phyloP scores from a whole-genome alignment of 2,797 vertebrate genomes.

The Oceanodroma leucorhoa region DNA sequence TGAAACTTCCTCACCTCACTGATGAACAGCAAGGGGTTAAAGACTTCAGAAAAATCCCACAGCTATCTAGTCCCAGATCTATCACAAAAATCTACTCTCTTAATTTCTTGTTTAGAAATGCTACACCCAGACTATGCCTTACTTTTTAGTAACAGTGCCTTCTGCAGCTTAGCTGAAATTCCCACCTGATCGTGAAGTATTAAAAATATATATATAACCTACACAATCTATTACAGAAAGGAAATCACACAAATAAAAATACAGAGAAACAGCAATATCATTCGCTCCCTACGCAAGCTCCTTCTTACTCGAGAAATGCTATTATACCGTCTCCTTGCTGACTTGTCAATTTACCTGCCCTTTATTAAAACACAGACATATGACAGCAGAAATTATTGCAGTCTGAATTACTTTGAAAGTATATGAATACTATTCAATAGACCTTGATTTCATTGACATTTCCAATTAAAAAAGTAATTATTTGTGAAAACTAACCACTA shows the following conservation, averaged over 20 bases:
- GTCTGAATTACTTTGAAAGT: slow-evolving; percentile 8
- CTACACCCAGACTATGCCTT: not conserved
- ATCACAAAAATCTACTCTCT: not conserved
- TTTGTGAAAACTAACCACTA: slow-evolving; percentile 8
- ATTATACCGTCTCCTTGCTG: not conserved
- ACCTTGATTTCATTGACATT: not conserved
- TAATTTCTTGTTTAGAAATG: not conserved
- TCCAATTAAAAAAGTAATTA: slow-evolving; percentile 14
- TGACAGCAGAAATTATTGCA: slow-evolving; percentile 27
- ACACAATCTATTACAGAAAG: not conserved
- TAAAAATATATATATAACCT: not conserved
- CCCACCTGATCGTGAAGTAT: not conserved
- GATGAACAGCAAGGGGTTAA: not conserved
- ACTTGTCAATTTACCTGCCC: slow-evolving; percentile 32
- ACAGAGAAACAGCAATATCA: slow-evolving; percentile 4
- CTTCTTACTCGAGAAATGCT: not conserved
- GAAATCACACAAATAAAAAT: slow-evolving; percentile 9
- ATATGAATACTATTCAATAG: not conserved
- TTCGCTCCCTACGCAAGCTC: not conserved
- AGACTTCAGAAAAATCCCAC: not conserved
- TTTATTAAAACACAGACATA: slow-evolving; percentile 40
- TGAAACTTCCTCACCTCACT: not conserved
- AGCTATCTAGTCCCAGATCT: not conserved
- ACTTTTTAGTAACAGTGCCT: not conserved
- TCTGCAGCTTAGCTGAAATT: not conserved